These are phyloP conservation scores for Tholera decimalis DNA, from an alignment of 2,888 invertebrate species.

Conservation along the genomic window DNA sequence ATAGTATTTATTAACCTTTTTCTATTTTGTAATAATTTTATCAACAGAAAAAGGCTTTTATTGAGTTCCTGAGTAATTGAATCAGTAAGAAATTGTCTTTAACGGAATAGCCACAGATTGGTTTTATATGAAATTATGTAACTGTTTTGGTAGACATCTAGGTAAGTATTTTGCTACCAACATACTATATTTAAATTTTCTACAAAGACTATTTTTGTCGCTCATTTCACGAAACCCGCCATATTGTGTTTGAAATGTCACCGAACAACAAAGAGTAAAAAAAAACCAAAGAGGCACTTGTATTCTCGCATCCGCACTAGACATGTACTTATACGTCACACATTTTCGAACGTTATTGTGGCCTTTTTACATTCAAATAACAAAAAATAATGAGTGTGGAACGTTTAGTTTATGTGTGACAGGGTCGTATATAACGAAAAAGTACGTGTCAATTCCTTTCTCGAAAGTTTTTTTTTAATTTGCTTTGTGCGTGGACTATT, in stretches of 20 bases:
- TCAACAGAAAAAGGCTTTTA: conserved; percentile 31
- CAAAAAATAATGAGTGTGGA: background rate
- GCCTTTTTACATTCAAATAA: background rate
- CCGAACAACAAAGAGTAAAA: conserved; percentile 20
- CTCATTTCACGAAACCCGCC: conserved; percentile 5
- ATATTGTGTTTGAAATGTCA: conserved; percentile 35
- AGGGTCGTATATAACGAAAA: background rate
- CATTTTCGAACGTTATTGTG: conserved; percentile 2
- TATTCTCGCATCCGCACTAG: conserved; percentile 47
- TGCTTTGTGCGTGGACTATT: no score
- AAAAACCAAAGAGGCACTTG: conserved; percentile 29
- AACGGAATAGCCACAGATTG: conserved; percentile 12
- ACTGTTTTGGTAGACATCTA: conserved; percentile 11
- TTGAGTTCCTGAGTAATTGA: conserved; percentile 23
- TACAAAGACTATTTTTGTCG: background rate
- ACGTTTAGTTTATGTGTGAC: conserved; percentile 8
- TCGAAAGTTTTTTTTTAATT: no score
- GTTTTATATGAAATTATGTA: conserved; percentile 13
- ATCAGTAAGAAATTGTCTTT: conserved; percentile 42
- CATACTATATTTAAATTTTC: background rate
- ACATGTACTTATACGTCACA: conserved; percentile 24
- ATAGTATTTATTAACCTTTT: conserved; percentile 29
- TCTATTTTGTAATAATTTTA: no score
- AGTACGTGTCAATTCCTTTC: background rate
- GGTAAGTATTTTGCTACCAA: background rate